Evolutionary conservation across 1,140 invertebrate species (phyloP), one percentile per base, ranked within the genome.

Genomic region (Neodiprion pinetum): DNA sequence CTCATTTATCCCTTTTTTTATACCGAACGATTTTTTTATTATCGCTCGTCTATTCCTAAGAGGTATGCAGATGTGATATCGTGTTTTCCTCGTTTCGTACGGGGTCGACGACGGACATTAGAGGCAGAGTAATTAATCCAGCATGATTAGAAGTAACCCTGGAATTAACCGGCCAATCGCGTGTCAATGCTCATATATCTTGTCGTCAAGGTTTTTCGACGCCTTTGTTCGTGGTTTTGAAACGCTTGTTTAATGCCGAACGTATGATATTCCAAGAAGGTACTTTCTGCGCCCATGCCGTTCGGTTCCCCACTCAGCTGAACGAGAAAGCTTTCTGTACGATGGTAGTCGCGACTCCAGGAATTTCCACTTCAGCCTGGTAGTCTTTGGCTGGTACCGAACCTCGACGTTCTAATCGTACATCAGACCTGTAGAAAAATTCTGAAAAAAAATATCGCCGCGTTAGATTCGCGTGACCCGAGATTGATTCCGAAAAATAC

Each of bases 351-450:
- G 28, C 28, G 53, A 61, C 53, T 61, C 53, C 3, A 61, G n/a
- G 53, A 61, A 61, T 61, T 61, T 61, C 53, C 53, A 61, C 53
- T 61, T 61, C 7, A 17, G n/a, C 11, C 53, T 61, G 53, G 53
- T 61, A 61, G 53, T 61, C 53, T 61, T 61, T 61, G n/a, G 53
- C n/a, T 61, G 53, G 53, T 61, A 61, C 53, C 53, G 53, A 12
- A 17, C 11, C 11, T 61, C 53, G 53, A 61, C 53, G 53, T 61
- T 61, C 53, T 61, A 61, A 40, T 40, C 28, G 28, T 40, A 40
- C 28, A 40, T 40, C 28, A 40, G 28, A 40, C 28, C 28, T 40
- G 28, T 40, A 40, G 11, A 12, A 61, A 61, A 61, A 61, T 12
- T 9, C 9, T 61, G 53, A 5, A 61, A 14, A 11, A 5, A 61